A percentile compares a stretch with the other conserved stretches of the same genome.
These are phyloP conservation scores for Chymomyza amoena DNA, from an alignment of 2,888 invertebrate species.

Conservation along the genomic window DNA sequence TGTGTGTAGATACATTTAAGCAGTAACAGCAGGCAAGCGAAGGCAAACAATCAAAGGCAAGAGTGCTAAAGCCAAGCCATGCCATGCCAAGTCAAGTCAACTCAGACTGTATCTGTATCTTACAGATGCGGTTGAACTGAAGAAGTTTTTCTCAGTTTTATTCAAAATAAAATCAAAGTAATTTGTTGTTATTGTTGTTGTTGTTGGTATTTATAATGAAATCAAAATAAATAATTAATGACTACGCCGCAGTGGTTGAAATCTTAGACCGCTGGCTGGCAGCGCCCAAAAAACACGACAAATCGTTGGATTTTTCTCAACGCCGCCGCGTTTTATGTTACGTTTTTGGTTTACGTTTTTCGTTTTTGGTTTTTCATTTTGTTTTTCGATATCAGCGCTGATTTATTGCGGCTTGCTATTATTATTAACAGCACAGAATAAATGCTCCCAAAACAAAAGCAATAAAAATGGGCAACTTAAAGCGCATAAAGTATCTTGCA, in stretches of 20 bases:
- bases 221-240: slow-evolving; percentile 44
- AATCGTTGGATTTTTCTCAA: background rate
- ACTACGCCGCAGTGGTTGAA: slow-evolving; percentile 32
- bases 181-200: slow-evolving; percentile 24
- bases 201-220: slow-evolving; percentile 31
- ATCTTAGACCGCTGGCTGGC: slow-evolving; percentile 6
- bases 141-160: background rate
- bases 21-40: slow-evolving; percentile 16
- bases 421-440: background rate
- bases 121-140: background rate
- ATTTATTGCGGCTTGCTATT: slow-evolving; percentile 8
- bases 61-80: slow-evolving; percentile 1
- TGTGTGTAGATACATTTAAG: background rate
- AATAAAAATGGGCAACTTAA: background rate
- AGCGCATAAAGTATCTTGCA: slow-evolving; percentile 21
- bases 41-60: slow-evolving; percentile 2
- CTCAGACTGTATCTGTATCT: slow-evolving; percentile 17
- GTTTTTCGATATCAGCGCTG: slow-evolving; percentile 13
- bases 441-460: background rate
- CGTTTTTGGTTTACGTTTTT: background rate
- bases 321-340: slow-evolving; percentile 11
- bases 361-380: background rate
- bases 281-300: background rate
- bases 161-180: slow-evolving; percentile 31
- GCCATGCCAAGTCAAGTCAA: background rate